Evolutionary conservation across 1,140 invertebrate species (phyloP).

Genomic region (Musca domestica): DNA sequence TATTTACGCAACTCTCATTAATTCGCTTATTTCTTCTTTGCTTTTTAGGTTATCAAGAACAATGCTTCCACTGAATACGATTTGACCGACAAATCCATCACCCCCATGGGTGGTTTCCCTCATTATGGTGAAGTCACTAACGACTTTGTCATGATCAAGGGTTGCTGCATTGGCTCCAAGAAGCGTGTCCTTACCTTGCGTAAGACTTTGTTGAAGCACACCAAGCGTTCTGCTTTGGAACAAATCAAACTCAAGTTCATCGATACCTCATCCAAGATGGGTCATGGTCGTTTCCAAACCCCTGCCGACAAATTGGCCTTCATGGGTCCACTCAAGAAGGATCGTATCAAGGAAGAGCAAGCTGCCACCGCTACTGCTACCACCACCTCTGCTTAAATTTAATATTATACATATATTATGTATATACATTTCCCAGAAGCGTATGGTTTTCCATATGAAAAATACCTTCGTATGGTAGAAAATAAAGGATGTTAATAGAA

Average conservation of each 20-base stretch:
- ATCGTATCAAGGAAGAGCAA: constrained; percentile 79
- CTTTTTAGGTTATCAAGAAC: constrained; percentile 87
- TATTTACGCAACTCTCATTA: constrained; percentile 29
- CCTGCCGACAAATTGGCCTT: constrained; percentile 94
- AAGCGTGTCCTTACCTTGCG: constrained; percentile 98
- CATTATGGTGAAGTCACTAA: constrained; percentile 99
- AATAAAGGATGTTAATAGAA: too few relatives aligned
- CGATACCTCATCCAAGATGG: constrained; percentile 99
- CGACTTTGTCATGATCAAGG: constrained; percentile 98
- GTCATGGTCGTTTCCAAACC: constrained; percentile 99
- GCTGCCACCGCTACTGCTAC: constrained; percentile 57
- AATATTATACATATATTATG: constrained; percentile 12
- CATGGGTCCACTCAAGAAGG: constrained; percentile 96
- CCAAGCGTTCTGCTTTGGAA: constrained; percentile 92
- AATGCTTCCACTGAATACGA: constrained; percentile 99
- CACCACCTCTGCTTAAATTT: constrained; percentile 25
- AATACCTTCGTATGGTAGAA: too few relatives aligned
- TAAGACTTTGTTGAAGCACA: constrained; percentile 94
- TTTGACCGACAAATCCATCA: constrained; percentile 97
- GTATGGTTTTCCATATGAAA: too few relatives aligned
- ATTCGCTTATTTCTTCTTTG: constrained; percentile 32
- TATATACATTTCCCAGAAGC: background rate
- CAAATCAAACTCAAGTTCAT: constrained; percentile 99
- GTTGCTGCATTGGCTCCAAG: constrained; percentile 96
- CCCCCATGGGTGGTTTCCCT: constrained; percentile 99